These are phyloP conservation scores for Brachylomia viminalis DNA, from an alignment of 2,888 invertebrate genomes.

Conservation along the genomic window DNA sequence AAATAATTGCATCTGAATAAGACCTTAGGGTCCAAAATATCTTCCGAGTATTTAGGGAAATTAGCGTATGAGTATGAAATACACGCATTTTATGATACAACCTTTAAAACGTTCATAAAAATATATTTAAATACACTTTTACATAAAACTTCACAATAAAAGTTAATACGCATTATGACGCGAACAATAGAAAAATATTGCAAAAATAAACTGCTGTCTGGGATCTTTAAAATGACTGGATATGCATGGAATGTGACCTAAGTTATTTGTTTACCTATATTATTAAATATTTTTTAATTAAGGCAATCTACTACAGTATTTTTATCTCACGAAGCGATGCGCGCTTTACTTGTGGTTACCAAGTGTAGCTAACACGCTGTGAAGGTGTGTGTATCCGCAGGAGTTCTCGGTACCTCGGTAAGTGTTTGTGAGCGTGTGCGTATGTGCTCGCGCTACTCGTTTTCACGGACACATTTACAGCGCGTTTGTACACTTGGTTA, in stretches of 20 bases:
- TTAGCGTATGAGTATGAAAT: slow-evolving; percentile 18
- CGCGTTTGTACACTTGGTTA: too few species aligned
- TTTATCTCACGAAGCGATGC: too few species aligned
- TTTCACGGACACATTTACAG: too few species aligned
- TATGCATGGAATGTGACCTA: slow-evolving; percentile 45
- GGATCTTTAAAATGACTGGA: slow-evolving; percentile 8
- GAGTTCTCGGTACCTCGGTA: too few species aligned
- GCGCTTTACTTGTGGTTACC: too few species aligned
- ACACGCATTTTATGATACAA: slow-evolving; percentile 21
- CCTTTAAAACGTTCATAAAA: slow-evolving; percentile 39
- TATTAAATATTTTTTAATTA: background rate
- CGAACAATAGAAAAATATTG: background rate
- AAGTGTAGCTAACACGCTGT: too few species aligned
- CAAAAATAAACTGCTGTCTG: slow-evolving; percentile 10
- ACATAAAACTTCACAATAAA: slow-evolving; percentile 18
- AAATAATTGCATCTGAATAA: background rate
- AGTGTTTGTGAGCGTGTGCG: too few species aligned
- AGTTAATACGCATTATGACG: background rate
- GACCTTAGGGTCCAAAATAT: background rate
- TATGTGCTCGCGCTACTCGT: too few species aligned
- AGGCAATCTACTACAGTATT: slow-evolving; percentile 1
- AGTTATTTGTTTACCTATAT: background rate
- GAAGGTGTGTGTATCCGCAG: too few species aligned
- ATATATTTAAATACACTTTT: slow-evolving; percentile 28
- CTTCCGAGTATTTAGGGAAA: slow-evolving; percentile 8